Conservation (phyloP, 2,888 invertebrate genomes). For the Fragum fragum region DNA sequence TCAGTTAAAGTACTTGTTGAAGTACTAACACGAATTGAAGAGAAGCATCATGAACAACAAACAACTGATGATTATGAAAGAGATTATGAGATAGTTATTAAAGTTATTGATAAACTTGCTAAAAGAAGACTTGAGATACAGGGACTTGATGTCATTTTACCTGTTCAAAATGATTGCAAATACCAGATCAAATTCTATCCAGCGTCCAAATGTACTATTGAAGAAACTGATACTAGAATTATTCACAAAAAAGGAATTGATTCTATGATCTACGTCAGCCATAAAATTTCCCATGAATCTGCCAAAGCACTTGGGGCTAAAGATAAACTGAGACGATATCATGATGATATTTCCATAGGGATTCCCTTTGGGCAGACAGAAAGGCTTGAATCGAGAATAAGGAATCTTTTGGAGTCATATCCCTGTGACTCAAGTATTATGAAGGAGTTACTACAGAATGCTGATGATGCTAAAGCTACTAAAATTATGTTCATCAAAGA, state of each 20-base stretch:
- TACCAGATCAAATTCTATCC: conserved; percentile 25
- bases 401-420: conserved; percentile 80
- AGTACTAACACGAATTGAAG: conserved; percentile 44
- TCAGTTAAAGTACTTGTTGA: conserved; percentile 30
- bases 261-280: conserved; percentile 70
- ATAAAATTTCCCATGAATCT: conserved; percentile 66
- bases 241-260: conserved; percentile 46
- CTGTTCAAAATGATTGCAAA: conserved; percentile 37
- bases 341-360: conserved; percentile 38
- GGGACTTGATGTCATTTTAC: conserved; percentile 37
- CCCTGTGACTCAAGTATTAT: conserved; percentile 82
- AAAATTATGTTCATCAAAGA: conserved; percentile 83
- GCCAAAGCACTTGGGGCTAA: conserved; percentile 74
- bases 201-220: conserved; percentile 54
- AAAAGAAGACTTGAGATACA: conserved; percentile 6
- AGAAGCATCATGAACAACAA: conserved; percentile 18
- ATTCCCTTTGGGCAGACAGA: conserved; percentile 84
- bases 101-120: conserved; percentile 54
- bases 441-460: conserved; percentile 85
- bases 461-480: conserved; percentile 84
- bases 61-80: not conserved
- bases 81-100: conserved; percentile 54
- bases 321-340: conserved; percentile 54
- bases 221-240: conserved; percentile 42
- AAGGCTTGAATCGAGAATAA: conserved; percentile 79